Evolutionary conservation across 2,888 invertebrate genomes (phyloP), one percentile per base, ranked within the genome.

Genomic region (Drosophila villosipedis): DNA sequence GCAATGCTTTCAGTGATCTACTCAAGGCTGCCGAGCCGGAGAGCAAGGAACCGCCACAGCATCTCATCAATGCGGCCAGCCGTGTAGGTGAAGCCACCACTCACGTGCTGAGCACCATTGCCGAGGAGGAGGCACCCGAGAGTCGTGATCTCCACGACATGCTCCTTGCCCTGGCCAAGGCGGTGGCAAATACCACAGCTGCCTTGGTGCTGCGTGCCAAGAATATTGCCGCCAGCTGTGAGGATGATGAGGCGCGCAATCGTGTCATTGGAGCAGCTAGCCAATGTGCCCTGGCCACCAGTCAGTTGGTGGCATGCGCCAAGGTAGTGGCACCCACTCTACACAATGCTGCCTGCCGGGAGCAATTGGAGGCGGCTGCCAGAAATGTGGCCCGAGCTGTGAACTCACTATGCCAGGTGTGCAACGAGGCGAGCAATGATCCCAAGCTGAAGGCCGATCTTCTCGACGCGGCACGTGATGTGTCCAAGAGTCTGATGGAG

Each of bases 131-230:
- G 73, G 97, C 97, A n/a, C 96, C 96, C 19, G 96, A 96, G 78
- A 96, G 96, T 92, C 96, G 96, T 83, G 97, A 97, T 86, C 95
- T 97, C 0, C 96, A 96, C 94, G 99, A 99, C 85, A 97, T 98
- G 94, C 95, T 99, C 0, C 94, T 99, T 31, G 97, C 97, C 0
- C 94, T 99, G 81, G 99, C 99, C 9, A 99, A 99, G 94, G 98
- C 97, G 0, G 99, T 99, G 37, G 99, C 99, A 50, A 99, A 99
- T 92, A 98, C 99, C 3, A 99, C 99, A 0, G 99, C 99, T 0
- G 97, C 98, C 1, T 94, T 99, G 61, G 99, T 99, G 3, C 95
- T 99, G 64, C 97, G 98, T 92, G 99, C 99, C 0, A 99, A 99
- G 94, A 97, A 97, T 89, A 98, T 99, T 76, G 99, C 99, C 0